Percentiles rank a stretch among this genome's conserved stretches.
Conservation (phyloP, 2,797 vertebrate species). For the Pseudochromis fuscus region DNA sequence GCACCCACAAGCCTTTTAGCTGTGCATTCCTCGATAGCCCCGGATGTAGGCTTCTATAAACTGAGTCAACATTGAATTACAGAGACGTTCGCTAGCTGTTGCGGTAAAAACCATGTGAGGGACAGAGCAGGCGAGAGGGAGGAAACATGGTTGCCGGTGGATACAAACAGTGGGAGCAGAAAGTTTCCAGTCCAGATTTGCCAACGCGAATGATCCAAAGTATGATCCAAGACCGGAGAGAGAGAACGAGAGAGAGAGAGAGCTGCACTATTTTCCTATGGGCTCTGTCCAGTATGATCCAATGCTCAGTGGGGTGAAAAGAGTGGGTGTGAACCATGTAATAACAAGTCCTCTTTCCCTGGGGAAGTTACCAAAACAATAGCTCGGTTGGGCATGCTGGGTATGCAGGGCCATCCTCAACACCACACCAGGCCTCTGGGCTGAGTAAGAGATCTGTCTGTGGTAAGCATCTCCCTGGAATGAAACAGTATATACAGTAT, state of each 20-base stretch:
- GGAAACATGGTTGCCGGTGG: constrained; percentile 59
- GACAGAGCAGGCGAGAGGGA: constrained; percentile 37
- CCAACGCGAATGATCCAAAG: constrained; percentile 59
- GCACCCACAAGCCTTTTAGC: background rate
- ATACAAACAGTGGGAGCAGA: constrained; percentile 61
- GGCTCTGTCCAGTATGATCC: constrained; percentile 61
- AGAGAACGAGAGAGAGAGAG: too few species aligned
- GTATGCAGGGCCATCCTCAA: constrained; percentile 51
- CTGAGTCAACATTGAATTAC: constrained; percentile 1
- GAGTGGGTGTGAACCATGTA: constrained; percentile 72
- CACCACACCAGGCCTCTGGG: constrained; percentile 33
- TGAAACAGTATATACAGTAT: constrained; percentile 19
- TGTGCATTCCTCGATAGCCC: background rate
- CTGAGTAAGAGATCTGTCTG: constrained; percentile 10
- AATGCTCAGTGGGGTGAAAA: constrained; percentile 61
- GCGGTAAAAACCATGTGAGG: constrained; percentile 20
- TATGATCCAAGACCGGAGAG: constrained; percentile 49
- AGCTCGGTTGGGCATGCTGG: constrained; percentile 64
- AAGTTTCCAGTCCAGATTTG: constrained; percentile 66
- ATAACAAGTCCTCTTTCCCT: constrained; percentile 73
- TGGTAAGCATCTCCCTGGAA: constrained; percentile 26
- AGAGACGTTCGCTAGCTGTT: constrained; percentile 1
- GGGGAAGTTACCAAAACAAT: constrained; percentile 79
- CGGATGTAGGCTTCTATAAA: background rate
- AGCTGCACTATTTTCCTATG: constrained; percentile 47